These are phyloP conservation scores for Protonibea diacanthus DNA, from an alignment of 2,797 vertebrate genomes.

Conservation along the genomic window DNA sequence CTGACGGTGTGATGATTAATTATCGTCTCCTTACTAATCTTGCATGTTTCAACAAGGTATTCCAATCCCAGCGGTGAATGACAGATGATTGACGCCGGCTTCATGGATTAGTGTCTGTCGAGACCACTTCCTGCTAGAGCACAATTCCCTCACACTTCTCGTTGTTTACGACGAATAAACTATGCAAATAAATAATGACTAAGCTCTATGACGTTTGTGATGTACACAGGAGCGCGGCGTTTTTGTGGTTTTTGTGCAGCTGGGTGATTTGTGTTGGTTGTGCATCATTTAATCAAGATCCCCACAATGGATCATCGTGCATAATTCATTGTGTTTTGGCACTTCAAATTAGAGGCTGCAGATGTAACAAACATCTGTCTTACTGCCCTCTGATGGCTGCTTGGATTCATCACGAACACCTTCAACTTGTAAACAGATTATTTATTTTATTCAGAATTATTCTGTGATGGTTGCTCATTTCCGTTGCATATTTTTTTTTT, in stretches of 20 bases:
- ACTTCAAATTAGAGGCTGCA: conserved; percentile 54
- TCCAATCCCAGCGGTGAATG: neutral
- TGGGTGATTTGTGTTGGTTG: conserved; percentile 13
- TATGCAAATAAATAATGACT: conserved; percentile 5
- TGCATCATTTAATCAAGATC: conserved; percentile 53
- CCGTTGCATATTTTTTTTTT: neutral
- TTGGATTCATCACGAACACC: conserved; percentile 37
- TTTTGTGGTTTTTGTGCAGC: conserved; percentile 22
- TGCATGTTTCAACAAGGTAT: neutral
- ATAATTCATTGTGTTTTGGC: conserved; percentile 29
- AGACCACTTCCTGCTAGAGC: neutral
- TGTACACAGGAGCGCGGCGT: conserved; percentile 2
- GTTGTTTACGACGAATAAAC: conserved; percentile 5
- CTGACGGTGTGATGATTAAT: neutral
- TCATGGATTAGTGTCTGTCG: neutral
- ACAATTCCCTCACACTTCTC: neutral
- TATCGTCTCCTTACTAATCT: neutral
- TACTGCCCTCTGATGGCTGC: conserved; percentile 27
- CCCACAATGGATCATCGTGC: conserved; percentile 43
- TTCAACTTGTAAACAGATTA: conserved; percentile 25
- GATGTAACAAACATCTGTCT: conserved; percentile 55
- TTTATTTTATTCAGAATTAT: neutral
- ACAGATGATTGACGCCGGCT: neutral
- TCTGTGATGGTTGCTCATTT: conserved; percentile 14
- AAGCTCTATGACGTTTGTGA: conserved; percentile 12